Percentiles rank a stretch among this genome's conserved stretches.
Conservation (phyloP, 2,888 invertebrate genomes). For the Leptinotarsa rubiginosa region DNA sequence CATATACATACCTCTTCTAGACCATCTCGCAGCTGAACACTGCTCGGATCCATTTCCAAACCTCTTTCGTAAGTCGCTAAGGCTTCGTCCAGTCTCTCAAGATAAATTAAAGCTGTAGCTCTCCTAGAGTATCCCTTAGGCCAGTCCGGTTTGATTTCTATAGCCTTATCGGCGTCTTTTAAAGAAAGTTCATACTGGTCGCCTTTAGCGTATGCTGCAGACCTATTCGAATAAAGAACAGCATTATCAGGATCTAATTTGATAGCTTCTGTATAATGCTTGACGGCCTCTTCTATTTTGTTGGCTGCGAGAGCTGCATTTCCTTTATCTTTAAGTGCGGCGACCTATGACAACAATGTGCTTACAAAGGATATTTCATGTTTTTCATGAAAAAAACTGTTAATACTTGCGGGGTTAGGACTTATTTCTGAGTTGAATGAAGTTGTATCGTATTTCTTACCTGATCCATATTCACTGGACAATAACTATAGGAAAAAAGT, state of each 20-base stretch:
- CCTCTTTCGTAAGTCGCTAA: constrained; percentile 81
- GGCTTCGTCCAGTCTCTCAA: constrained; percentile 81
- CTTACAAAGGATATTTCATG: constrained; percentile 27
- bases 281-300: constrained; percentile 83
- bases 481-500: constrained; percentile 3
- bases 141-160: constrained; percentile 86
- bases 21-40: constrained; percentile 77
- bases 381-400: constrained; percentile 6
- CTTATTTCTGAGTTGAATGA: not conserved
- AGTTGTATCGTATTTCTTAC: constrained; percentile 26
- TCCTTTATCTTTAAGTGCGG: constrained; percentile 86
- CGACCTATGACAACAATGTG: constrained; percentile 71
- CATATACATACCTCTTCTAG: constrained; percentile 70
- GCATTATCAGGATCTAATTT: constrained; percentile 83
- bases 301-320: constrained; percentile 85
- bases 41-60: constrained; percentile 78
- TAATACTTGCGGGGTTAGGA: not conserved
- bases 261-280: constrained; percentile 85
- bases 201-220: constrained; percentile 89
- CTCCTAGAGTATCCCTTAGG: constrained; percentile 90
- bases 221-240: constrained; percentile 91
- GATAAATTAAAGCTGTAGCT: constrained; percentile 85
- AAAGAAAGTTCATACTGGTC: constrained; percentile 80
- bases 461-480: constrained; percentile 38
- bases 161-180: constrained; percentile 86